Conservation (phyloP, 2,113 vertebrate genomes). For the Leptobrachium leishanense region DNA sequence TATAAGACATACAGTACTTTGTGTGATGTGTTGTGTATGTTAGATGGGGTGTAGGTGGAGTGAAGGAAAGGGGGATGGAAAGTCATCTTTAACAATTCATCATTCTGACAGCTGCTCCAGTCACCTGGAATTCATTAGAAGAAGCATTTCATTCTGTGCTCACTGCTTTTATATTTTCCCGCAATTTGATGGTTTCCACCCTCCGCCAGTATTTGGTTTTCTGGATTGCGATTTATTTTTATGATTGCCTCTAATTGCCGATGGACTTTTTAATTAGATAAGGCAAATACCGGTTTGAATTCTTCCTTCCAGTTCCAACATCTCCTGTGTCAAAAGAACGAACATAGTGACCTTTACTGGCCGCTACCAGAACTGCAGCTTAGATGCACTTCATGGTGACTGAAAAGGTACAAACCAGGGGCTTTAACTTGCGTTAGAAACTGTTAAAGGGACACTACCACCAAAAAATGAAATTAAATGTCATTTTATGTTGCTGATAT, state of each 20-base stretch:
- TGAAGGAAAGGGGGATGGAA: not conserved
- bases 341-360: slow-evolving; percentile 24
- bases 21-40: not conserved
- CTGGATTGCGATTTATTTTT: slow-evolving; percentile 15
- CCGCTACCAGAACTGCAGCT: not conserved
- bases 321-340: not conserved
- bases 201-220: slow-evolving; percentile 19
- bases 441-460: too few species aligned
- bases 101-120: slow-evolving; percentile 66
- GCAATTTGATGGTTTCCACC: slow-evolving; percentile 15
- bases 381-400: not conserved
- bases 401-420: too few species aligned
- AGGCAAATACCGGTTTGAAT: not conserved
- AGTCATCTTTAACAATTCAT: slow-evolving; percentile 69
- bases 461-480: too few species aligned
- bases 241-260: slow-evolving; percentile 21
- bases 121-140: slow-evolving; percentile 70
- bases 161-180: slow-evolving; percentile 43
- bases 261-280: slow-evolving; percentile 22
- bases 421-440: too few species aligned
- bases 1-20: not conserved
- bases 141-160: slow-evolving; percentile 62
- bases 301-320: not conserved
- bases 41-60: slow-evolving; percentile 2
- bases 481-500: too few species aligned